These are phyloP conservation scores for Druon quercuslanigerum DNA, from an alignment of 1,140 invertebrate genomes.

Conservation along the genomic window DNA sequence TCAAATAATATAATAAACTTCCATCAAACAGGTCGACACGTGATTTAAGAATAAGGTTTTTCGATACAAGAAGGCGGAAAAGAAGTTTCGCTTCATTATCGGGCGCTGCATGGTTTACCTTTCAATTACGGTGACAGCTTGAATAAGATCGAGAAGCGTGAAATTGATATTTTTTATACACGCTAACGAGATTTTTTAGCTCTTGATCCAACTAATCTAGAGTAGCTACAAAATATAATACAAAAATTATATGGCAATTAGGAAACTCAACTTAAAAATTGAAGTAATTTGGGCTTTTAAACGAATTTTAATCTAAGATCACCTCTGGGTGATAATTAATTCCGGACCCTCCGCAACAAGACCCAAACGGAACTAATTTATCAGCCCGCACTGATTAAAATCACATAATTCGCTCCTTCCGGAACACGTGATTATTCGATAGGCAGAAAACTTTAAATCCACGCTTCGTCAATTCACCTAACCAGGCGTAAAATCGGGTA, in stretches of 20 bases:
- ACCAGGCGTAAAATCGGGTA: conserved; percentile 6
- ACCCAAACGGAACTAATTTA: conserved; percentile 18
- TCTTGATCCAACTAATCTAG: neutral
- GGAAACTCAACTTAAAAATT: no score
- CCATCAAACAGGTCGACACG: conserved; percentile 17
- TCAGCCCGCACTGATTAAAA: conserved; percentile 7
- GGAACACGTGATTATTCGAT: neutral
- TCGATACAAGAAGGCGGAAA: conserved; percentile 7
- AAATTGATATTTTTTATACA: neutral
- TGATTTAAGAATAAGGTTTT: neutral
- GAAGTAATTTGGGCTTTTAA: no score
- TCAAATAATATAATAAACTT: conserved; percentile 36
- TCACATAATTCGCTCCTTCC: neutral
- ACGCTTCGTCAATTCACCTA: conserved; percentile 20
- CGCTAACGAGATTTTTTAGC: neutral
- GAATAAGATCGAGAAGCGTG: conserved; percentile 3
- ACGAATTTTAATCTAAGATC: neutral
- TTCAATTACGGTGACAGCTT: neutral
- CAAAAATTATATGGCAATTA: no score
- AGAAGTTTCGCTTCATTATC: conserved; percentile 4
- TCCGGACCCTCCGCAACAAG: neutral
- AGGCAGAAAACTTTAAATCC: neutral
- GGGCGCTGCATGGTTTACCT: conserved; percentile 1
- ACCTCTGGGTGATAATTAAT: conserved; percentile 21
- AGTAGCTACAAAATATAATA: neutral